Percentiles rank a stretch among this genome's conserved stretches.
Evolutionary conservation across 2,888 invertebrate species (phyloP).

Genomic region (Nesidiocoris tenuis): DNA sequence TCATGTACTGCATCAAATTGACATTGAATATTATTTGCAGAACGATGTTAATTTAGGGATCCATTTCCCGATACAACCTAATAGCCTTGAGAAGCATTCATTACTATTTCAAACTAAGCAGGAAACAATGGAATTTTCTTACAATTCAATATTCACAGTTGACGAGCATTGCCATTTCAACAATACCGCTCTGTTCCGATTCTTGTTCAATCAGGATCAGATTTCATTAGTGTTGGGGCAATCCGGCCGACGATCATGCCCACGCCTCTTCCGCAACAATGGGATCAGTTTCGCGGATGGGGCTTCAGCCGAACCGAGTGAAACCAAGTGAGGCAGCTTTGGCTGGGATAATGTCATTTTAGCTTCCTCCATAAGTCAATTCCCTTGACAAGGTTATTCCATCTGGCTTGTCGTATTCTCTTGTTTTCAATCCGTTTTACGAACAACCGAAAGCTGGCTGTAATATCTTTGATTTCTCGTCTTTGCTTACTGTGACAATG

Average conservation of each 20-base stretch:
- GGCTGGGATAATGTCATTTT: neutral
- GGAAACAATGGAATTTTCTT: too few relatives aligned
- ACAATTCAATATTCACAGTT: too few relatives aligned
- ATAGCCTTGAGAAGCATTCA: too few relatives aligned
- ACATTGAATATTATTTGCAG: too few relatives aligned
- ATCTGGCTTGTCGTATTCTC: neutral
- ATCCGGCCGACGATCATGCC: neutral
- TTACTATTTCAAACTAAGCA: too few relatives aligned
- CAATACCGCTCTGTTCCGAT: too few relatives aligned
- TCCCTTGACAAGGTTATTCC: neutral
- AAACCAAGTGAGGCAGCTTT: neutral
- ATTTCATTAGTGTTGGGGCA: neutral
- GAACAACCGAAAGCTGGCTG: neutral
- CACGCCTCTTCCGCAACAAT: neutral
- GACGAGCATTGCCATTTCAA: too few relatives aligned
- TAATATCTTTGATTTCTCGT: neutral
- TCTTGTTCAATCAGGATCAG: too few relatives aligned
- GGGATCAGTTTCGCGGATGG: neutral
- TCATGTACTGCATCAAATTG: too few relatives aligned
- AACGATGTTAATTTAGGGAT: too few relatives aligned
- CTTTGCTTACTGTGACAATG: too few relatives aligned
- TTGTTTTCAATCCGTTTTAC: neutral
- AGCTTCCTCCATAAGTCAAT: neutral
- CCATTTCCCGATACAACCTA: too few relatives aligned
- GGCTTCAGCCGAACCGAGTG: neutral